Evolutionary conservation across 2,888 invertebrate species (phyloP), one percentile per base, ranked within the genome.

Genomic region (Ptycholaimellus sp.): DNA sequence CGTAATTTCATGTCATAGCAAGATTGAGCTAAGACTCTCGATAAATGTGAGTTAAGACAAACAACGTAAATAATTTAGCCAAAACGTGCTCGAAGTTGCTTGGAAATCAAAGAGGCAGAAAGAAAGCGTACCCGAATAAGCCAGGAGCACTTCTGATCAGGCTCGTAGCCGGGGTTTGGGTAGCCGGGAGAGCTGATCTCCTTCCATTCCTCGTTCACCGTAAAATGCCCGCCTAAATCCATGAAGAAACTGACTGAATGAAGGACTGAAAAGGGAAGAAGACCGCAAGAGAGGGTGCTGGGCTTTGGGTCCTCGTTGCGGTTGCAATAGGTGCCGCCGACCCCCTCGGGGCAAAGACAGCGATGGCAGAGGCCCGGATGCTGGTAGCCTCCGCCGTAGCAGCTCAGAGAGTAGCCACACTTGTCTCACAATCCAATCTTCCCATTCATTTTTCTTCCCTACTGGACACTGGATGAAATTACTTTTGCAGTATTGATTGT

Each of bases 281-380:
- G n/a, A n/a, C n/a, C n/a, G n/a, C n/a, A n/a, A n/a, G n/a, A 20
- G 11, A 30, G 19, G 11, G n/a, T 35, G 44, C 38, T 20, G 52
- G 53, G 54, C 33, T 39, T 46, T 11, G 53, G 20, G 2, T 40
- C 35, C 30, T 52, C 49, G 39, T 46, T 45, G 14, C 31, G 40
- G 19, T 47, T 44, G 35, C 56, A 56, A 3, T 37, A 35, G 1
- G 33, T 38, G 13, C 54, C 54, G 2, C 49, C 50, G 11, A 53
- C 36, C 2, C 56, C 56, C 20, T 42, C 41, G 3, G 56, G 56
- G 36, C 56, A 56, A 11, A 56, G 36, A 40, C 56, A 56, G 6
- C 42, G 37, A 11, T 40, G 32, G 30, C 48, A 47, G 27, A 37
- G 37, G 7, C 40, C 38, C 5, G 53, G 54, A 37, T 53, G 47